phyloP scores from a whole-genome alignment of 2,797 vertebrate species.

The Squalus acanthias region DNA sequence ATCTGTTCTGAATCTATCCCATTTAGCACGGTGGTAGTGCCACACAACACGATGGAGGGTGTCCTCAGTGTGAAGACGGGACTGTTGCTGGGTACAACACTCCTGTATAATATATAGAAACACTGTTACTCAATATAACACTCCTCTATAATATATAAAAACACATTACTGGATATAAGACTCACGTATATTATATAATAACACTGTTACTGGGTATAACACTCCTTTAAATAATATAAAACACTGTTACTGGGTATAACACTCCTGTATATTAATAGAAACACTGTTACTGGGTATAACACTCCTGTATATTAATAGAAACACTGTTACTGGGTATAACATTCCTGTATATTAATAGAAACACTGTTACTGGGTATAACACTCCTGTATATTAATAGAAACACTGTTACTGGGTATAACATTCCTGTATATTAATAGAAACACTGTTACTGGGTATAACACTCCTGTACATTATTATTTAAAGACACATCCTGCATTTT shows the following conservation, averaged over 20 bases:
- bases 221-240: not conserved
- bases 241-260: not conserved
- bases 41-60: too few relatives aligned
- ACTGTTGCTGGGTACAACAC: not conserved
- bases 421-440: not conserved
- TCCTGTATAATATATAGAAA: not conserved
- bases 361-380: not conserved
- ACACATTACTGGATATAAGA: not conserved
- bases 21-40: too few relatives aligned
- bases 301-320: not conserved
- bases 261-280: not conserved
- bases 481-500: not conserved
- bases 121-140: not conserved
- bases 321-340: not conserved
- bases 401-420: not conserved
- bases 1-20: too few relatives aligned
- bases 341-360: not conserved
- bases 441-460: too few relatives aligned
- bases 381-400: not conserved
- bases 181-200: not conserved
- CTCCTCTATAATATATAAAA: not conserved
- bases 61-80: too few relatives aligned
- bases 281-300: not conserved
- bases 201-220: not conserved
- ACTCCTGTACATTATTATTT: not conserved